Evolutionary conservation across 2,113 vertebrate species (phyloP), one percentile per base, ranked within the genome.

Genomic region (Notothenia coriiceps): DNA sequence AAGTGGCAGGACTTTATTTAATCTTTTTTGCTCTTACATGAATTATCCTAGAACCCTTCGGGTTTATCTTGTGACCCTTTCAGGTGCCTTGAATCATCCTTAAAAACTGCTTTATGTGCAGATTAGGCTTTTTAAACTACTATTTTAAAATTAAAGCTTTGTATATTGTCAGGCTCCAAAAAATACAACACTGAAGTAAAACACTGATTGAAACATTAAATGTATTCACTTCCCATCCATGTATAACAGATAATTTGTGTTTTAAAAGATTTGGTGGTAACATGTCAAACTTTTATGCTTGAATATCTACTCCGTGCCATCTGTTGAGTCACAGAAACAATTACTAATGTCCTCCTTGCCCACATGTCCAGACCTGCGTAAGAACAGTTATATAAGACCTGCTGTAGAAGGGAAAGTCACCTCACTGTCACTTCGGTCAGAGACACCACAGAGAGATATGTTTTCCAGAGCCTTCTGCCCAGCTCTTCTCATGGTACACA

Each of bases 261-360:
- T 88, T 86, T 78, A 40, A 59, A 54, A 77, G 56, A 69, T 71
- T 79, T 35, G 68, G 63, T 69, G 71, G 77, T 84, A 63, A 74
- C 78, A 77, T 29, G 17, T 59, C 71, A 62, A 78, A 90, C 57
- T 47, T 56, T 73, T 81, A 2, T 65, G 61, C 66, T 78, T 60
- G 79, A 72, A 79, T 47, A 67, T 66, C 54, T 44, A 25, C n/a
- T 79, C 56, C 47, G 57, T 10, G 62, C 75, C 88, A 85, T 81
- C 57, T 75, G 85, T 68, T 92, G 89, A 88, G 85, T 91, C 90
- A 90, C 54, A 86, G 43, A 83, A 86, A 82, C 85, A 87, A 92
- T 79, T 88, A 86, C 77, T 63, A 88, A 93, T 84, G 85, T 90
- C 79, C 77, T 82, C 87, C 79, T 2, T 69, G 72, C 75, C 85